Evolutionary conservation across 2,113 vertebrate species (phyloP), one percentile per base, ranked within the genome.

Genomic region (Oncorhynchus tshawytscha): DNA sequence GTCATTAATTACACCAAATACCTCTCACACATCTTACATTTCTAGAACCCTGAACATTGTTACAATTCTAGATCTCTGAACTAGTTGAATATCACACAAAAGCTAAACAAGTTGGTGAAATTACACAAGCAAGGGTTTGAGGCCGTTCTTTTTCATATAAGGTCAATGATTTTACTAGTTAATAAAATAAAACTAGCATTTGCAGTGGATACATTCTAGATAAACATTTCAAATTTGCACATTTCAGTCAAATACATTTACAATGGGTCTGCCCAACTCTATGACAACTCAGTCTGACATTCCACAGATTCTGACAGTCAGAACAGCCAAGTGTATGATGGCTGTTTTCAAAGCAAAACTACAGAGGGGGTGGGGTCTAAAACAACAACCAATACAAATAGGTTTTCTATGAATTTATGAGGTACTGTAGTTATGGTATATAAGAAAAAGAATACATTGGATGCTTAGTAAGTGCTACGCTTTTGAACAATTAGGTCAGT

Each of bases 401-500:
- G 15, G 74, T 45, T 84, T 85, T 51, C 87, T 82, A 80, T 72
- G 67, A 74, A 86, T 70, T 78, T 67, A 86, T 82, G 85, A 90
- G 88, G 88, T 91, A 90, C 88, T 88, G 83, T 59, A 82, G 86
- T 78, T 34, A 79, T 81, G 20, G 72, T 75, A 24, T 73, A 72
- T 76, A 24, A 12, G 15, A 84, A 76, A 22, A 72, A 66, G 5
- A 24, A 70, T 1, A 70, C 39, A 48, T 64, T 18, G 54, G 67
- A 77, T 34, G 54, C 5, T 27, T 22, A 3, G 76, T 75, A 72
- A 71, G 34, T 62, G 54, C 72, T 83, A 71, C 5, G 39, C 71
- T 82, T 71, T 12, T 68, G 16, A 4, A 24, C 16, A 62, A 16
- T n/a, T 62, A 62, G n/a, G n/a, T 62, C n/a, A 62, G 59, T 24